Conservation (phyloP, 1,140 invertebrate genomes). For the Drosophila persimilis region DNA sequence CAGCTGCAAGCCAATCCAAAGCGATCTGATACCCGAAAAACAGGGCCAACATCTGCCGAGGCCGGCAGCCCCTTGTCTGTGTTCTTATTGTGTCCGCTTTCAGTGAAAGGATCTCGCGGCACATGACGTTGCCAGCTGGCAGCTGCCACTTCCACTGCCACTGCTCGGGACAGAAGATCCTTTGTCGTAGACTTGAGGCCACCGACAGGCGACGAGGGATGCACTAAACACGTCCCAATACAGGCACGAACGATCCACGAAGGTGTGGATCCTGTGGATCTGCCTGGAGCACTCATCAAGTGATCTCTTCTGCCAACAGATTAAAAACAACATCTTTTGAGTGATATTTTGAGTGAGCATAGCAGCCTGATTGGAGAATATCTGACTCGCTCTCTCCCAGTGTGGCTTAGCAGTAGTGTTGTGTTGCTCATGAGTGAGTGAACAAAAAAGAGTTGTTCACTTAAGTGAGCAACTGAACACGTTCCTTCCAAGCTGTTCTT, state of each 20-base stretch:
- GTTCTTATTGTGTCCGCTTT: constrained; percentile 48
- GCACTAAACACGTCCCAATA: constrained; percentile 13
- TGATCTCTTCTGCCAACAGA: no score
- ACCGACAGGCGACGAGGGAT: constrained; percentile 3
- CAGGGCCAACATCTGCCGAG: constrained; percentile 25
- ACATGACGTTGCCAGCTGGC: constrained; percentile 44
- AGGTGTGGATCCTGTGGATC: not conserved
- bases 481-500: no score
- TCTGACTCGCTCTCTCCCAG: no score
- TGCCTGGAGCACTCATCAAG: not conserved
- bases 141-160: not conserved
- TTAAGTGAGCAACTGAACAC: no score
- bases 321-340: no score
- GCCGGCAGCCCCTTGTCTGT: constrained; percentile 11
- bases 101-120: constrained; percentile 42
- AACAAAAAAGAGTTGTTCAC: no score
- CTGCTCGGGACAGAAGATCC: constrained; percentile 16
- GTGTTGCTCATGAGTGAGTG: no score
- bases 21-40: constrained; percentile 50
- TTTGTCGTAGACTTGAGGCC: constrained; percentile 18
- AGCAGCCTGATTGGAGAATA: no score
- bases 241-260: not conserved
- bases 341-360: no score
- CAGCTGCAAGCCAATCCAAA: constrained; percentile 61
- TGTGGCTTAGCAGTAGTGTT: no score